Percentiles rank a stretch among this genome's conserved stretches.
phyloP scores from a whole-genome alignment of 2,888 invertebrate genomes.

The Xylocampa areola region DNA sequence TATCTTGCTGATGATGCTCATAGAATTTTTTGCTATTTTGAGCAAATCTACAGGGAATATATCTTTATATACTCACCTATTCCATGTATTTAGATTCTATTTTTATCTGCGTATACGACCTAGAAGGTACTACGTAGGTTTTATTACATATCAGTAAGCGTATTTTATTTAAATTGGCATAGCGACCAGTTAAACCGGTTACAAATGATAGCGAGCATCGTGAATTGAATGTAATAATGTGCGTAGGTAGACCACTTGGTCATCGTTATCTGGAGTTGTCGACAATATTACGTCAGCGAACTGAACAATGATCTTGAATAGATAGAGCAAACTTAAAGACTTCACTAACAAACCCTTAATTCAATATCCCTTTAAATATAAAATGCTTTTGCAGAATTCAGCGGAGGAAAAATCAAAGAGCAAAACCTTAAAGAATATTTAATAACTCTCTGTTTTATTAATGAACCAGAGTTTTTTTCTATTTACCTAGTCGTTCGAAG shows the following conservation, averaged over 20 bases:
- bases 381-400: conserved; percentile 3
- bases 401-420: background rate
- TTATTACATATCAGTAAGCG: conserved; percentile 48
- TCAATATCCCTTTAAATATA: conserved; percentile 29
- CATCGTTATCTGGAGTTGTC: conserved; percentile 54
- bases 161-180: conserved; percentile 58
- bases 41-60: background rate
- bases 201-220: conserved; percentile 58
- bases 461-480: conserved; percentile 14
- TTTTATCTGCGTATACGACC: background rate
- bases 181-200: conserved; percentile 59
- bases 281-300: conserved; percentile 58
- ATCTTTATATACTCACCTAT: background rate
- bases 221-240: conserved; percentile 74
- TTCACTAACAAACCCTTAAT: conserved; percentile 6
- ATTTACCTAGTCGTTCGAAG: conserved; percentile 39
- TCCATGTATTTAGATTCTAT: background rate
- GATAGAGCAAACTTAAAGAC: conserved; percentile 6
- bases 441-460: conserved; percentile 37
- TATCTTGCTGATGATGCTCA: background rate
- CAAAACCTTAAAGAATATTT: conserved; percentile 23
- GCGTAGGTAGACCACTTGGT: conserved; percentile 72
- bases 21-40: background rate
- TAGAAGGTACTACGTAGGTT: conserved; percentile 33
- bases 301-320: conserved; percentile 22